These are phyloP conservation scores for Mythimna albipuncta DNA, from an alignment of 2,888 invertebrate species.

Conservation along the genomic window DNA sequence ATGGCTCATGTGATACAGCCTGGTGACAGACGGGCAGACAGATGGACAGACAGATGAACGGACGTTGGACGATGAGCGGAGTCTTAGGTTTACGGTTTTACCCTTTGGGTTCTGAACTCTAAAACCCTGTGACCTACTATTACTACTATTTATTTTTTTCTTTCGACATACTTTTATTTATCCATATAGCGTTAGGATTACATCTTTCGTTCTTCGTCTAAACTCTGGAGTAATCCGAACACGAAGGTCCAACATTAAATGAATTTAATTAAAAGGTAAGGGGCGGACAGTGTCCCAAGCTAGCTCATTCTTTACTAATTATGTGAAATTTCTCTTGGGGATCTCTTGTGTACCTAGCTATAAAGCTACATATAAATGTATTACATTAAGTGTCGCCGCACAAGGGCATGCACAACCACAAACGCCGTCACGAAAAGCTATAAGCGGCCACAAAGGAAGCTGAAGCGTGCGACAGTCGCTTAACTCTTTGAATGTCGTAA, in stretches of 20 bases:
- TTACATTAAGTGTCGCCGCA: too few relatives aligned
- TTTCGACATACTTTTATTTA: background rate
- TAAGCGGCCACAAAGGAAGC: too few relatives aligned
- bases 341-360: slow-evolving; percentile 13
- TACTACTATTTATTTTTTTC: background rate
- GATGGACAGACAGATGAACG: too few relatives aligned
- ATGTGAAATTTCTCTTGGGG: slow-evolving; percentile 48
- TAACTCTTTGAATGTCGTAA: too few relatives aligned
- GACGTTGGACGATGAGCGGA: too few relatives aligned
- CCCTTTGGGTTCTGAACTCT: too few relatives aligned
- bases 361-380: background rate
- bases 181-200: background rate
- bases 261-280: slow-evolving; percentile 60
- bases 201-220: background rate
- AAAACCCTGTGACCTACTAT: background rate
- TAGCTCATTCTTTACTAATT: slow-evolving; percentile 54
- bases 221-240: slow-evolving; percentile 21
- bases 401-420: too few relatives aligned
- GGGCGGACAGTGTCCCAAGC: slow-evolving; percentile 44
- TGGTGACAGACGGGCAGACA: too few relatives aligned
- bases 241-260: slow-evolving; percentile 26
- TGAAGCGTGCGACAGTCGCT: too few relatives aligned
- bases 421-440: too few relatives aligned
- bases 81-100: too few relatives aligned
- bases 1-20: too few relatives aligned